Evolutionary conservation across 2,888 invertebrate genomes (phyloP), one percentile per base, ranked within the genome.

Genomic region (Ochropleura plecta): DNA sequence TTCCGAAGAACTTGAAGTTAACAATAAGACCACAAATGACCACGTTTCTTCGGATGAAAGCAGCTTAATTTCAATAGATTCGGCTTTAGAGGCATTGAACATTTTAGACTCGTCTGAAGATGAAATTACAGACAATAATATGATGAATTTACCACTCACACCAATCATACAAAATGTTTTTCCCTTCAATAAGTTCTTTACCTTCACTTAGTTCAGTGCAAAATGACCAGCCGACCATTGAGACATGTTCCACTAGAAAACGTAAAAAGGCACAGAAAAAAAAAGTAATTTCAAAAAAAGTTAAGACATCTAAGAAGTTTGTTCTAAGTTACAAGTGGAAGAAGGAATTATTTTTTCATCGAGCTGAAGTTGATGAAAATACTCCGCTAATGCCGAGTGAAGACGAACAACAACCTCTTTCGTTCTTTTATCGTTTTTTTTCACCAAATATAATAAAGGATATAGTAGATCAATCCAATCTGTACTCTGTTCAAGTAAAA

Each of bases 271-370:
- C 59, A 5, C 59, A 59, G 59, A 59, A 59, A 59, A 59, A 12
- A 8, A 59, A 30, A 59, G 16, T 59, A 0, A 8, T 59, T 59
- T 16, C 59, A 30, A 59, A 59, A 59, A 59, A 59, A 59, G 30
- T 59, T 16, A 59, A 40, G 40, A 59, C 59, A 59, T 59, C 59
- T 18, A 40, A 16, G 9, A 59, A 59, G 59, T 40, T 59, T 40
- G 30, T 59, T 59, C 16, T 59, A 30, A 59, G 40, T 59, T 59
- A 59, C 59, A 59, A 40, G 59, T 59, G 30, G 30, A 59, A 59
- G 30, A 59, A 59, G 59, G 59, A 59, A 59, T 59, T 16, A 40
- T 40, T 59, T 59, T 30, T 59, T 8, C 30, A 59, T 59, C 59
- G 59, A 30, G 9, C 30, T 57, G 30, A 57, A 57, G 10, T 20